These are phyloP conservation scores for Saguinus midas DNA, from an alignment of 2,113 vertebrate species.

Conservation along the genomic window DNA sequence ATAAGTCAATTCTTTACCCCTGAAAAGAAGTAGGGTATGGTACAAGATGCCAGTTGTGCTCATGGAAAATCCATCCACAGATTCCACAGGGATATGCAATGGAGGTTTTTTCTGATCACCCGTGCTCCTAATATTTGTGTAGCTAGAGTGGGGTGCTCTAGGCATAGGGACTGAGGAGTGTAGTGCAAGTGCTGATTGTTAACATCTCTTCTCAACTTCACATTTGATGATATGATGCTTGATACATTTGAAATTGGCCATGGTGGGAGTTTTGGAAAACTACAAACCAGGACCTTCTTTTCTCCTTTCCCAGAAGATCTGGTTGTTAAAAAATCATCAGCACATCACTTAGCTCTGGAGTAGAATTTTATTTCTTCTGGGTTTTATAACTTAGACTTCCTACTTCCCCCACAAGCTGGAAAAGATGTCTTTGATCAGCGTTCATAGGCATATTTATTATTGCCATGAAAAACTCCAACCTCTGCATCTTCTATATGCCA, in stretches of 20 bases:
- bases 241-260: neutral
- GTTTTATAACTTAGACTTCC: neutral
- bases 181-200: neutral
- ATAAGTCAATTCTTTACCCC: neutral
- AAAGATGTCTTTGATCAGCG: neutral
- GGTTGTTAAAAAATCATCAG: neutral
- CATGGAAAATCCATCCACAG: neutral
- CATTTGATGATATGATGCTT: neutral
- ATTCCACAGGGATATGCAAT: neutral
- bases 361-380: neutral
- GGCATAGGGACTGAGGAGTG: neutral
- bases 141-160: neutral
- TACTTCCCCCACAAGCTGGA: neutral
- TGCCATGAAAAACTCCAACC: neutral
- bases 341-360: neutral
- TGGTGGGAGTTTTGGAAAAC: neutral
- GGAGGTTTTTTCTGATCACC: neutral
- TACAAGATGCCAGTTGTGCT: neutral
- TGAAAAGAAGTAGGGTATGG: neutral
- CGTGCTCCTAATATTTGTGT: neutral
- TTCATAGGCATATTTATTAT: neutral
- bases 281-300: neutral
- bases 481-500: neutral
- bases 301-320: neutral
- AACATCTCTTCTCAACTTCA: neutral